Base-by-base conservation (phyloP, 2,888 invertebrate genomes). In the Hirtodrosophila confusa region DNA sequence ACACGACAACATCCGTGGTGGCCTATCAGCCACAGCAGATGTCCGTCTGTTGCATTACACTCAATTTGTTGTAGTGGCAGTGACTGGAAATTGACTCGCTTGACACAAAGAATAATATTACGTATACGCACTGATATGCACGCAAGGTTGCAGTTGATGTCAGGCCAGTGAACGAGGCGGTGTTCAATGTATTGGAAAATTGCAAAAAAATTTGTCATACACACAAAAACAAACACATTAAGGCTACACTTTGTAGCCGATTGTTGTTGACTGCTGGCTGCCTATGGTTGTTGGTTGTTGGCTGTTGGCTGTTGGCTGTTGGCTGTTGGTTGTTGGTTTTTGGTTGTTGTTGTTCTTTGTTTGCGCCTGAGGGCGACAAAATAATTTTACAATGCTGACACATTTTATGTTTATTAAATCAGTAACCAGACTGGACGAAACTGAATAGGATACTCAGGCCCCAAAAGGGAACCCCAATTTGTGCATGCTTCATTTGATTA, bases 361-460 rank as follows among this genome's bases (percentile, higher is more conserved):
- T 71, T 80, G 56, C 35, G 68, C 68, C 58, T 39, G 51, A 71
- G 66, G 80, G 73, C 85, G 85, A 80, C 85, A 71, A 84, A 83
- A 86, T 83, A 83, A 83, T 83, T 83, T 83, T 84, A 84, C 82
- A 87, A 75, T 77, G 65, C 86, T 85, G 83, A 82, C 88, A 87
- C 86, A 87, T 85, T 87, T 84, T 85, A 85, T 84, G 86, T 82
- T 85, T 87, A 84, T 84, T 84, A 86, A 84, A 87, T 87, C 79
- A 79, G 78, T 65, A 57, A 51, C 53, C 57, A 54, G 77, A 56
- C 53, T 49, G 72, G 35, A 23, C 68, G n/a, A 17, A 35, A 40
- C 39, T 37, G 53, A 37, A 47, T 40, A 51, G 70, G 47, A 73
- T 48, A 74, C 75, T 61, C 66, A 39, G 45, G 29, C 31, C 43